A percentile compares a stretch with the other conserved stretches of the same genome.
These are phyloP conservation scores for Chionodraco myersi DNA, from an alignment of 2,113 vertebrate genomes.

Conservation along the genomic window DNA sequence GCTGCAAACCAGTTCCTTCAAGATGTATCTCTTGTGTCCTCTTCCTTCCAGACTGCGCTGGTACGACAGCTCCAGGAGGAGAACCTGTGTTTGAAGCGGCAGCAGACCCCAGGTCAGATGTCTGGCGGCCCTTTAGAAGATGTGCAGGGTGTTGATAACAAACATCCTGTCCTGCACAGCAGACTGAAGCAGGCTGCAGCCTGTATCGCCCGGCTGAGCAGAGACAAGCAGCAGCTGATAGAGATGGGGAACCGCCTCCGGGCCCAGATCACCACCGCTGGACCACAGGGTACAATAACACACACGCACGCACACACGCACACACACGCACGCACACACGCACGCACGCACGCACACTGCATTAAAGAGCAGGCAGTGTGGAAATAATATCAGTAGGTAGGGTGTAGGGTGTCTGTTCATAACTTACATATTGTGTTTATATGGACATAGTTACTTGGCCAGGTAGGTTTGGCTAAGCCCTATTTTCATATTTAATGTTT, in stretches of 20 bases:
- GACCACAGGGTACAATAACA: conserved; percentile 75
- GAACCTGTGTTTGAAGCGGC: conserved; percentile 54
- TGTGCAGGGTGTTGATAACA: not conserved
- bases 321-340: conserved; percentile 15
- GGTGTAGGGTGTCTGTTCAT: not conserved
- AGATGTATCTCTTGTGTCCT: not conserved
- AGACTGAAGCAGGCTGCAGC: conserved; percentile 86
- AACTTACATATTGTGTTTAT: not conserved
- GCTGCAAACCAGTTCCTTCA: not conserved
- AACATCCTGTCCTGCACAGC: conserved; percentile 56
- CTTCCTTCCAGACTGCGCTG: conserved; percentile 66
- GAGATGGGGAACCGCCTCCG: conserved; percentile 90
- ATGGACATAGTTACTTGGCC: not conserved
- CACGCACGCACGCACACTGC: not conserved
- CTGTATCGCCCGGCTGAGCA: conserved; percentile 82
- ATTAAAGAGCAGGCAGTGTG: not conserved
- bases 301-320: conserved; percentile 32
- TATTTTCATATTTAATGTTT: no score
- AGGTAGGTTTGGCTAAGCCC: no score
- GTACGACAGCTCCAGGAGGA: conserved; percentile 61
- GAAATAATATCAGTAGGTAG: not conserved
- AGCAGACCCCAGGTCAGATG: conserved; percentile 37
- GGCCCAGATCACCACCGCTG: conserved; percentile 72
- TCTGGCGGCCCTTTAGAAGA: not conserved
- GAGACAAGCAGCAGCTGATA: conserved; percentile 89